A percentile compares a stretch with the other conserved stretches of the same genome.
These are phyloP conservation scores for Orius insidiosus DNA, from an alignment of 1,140 invertebrate genomes.

Conservation along the genomic window DNA sequence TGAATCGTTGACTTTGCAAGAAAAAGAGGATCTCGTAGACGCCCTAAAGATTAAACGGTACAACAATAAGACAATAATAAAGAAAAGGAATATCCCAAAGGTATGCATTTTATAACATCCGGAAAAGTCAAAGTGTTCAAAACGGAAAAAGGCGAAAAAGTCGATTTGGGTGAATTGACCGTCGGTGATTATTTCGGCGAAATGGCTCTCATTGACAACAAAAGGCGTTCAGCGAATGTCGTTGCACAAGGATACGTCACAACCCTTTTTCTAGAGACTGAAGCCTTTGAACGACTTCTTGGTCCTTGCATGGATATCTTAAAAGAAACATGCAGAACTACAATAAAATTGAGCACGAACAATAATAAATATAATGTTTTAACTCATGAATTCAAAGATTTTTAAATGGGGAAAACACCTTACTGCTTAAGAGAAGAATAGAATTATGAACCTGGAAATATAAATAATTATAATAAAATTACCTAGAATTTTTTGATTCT, in stretches of 20 bases:
- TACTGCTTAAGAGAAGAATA: no score
- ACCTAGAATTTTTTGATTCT: conserved; percentile 8
- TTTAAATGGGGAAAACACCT: no score
- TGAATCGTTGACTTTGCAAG: no score
- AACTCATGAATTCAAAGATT: no score
- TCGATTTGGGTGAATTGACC: conserved; percentile 7
- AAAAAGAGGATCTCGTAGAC: no score
- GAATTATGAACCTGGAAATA: no score
- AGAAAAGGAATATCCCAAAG: conserved; percentile 85
- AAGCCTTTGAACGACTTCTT: conserved; percentile 88
- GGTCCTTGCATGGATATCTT: conserved; percentile 98
- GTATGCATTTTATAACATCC: conserved; percentile 92
- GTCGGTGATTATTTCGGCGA: conserved; percentile 88
- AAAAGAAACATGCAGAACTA: conserved; percentile 94
- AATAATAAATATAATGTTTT: no score
- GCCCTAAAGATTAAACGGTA: no score
- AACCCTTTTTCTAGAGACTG: conserved; percentile 85
- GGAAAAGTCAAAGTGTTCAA: conserved; percentile 49
- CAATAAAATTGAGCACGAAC: no score
- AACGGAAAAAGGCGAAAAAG: background rate
- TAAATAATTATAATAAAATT: background rate
- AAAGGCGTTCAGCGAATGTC: conserved; percentile 83
- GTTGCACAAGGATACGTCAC: conserved; percentile 66
- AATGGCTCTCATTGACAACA: conserved; percentile 84
- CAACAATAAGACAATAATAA: conserved; percentile 71